These are phyloP conservation scores for Holcopasites calliopsidis DNA, from an alignment of 1,140 invertebrate genomes.

Conservation along the genomic window DNA sequence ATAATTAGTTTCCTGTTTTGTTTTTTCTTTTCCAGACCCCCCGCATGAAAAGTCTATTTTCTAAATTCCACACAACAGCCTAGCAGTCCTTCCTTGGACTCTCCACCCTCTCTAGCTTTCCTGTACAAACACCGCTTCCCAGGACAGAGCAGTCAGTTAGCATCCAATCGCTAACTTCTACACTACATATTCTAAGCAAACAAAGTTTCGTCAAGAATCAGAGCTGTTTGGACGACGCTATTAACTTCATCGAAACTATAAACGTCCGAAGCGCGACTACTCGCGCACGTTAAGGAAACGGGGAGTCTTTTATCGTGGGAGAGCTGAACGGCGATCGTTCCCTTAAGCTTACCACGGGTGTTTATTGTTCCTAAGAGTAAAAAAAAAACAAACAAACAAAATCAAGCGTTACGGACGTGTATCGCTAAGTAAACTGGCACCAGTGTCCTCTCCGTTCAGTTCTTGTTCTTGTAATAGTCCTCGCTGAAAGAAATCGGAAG, in stretches of 20 bases:
- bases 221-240: not conserved
- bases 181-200: too few species aligned
- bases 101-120: too few species aligned
- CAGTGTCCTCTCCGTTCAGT: constrained; percentile 48
- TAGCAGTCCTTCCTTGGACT: too few species aligned
- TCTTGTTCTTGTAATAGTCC: constrained; percentile 80
- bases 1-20: too few species aligned
- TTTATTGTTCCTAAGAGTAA: constrained; percentile 67
- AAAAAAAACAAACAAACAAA: too few species aligned
- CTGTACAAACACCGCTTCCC: too few species aligned
- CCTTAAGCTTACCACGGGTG: constrained; percentile 53
- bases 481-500: constrained; percentile 83
- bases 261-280: constrained; percentile 21
- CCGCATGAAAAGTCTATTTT: too few species aligned
- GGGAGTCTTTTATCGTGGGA: constrained; percentile 46
- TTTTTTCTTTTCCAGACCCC: too few species aligned
- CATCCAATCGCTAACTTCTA: too few species aligned
- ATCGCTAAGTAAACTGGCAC: constrained; percentile 43
- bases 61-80: too few species aligned
- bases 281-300: constrained; percentile 61
- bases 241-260: constrained; percentile 32
- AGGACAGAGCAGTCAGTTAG: too few species aligned
- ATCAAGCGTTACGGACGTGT: constrained; percentile 55
- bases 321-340: constrained; percentile 40
- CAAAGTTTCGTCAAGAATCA: too few species aligned